Evolutionary conservation across 1,140 invertebrate species (phyloP).

Genomic region (Wiebesia pumilae): DNA sequence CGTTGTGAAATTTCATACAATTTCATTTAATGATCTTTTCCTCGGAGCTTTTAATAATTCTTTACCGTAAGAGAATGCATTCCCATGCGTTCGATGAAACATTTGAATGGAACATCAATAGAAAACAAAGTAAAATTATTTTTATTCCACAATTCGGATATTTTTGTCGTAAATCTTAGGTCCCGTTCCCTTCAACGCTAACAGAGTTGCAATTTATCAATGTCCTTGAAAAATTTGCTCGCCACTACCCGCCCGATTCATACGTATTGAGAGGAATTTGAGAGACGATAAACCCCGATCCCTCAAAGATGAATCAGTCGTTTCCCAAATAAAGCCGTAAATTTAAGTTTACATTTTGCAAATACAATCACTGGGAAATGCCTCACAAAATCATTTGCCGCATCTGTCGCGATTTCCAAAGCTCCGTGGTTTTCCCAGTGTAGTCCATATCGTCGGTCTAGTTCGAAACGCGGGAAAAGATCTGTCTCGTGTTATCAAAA

Average conservation of each 20-base stretch:
- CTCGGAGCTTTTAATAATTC: not conserved
- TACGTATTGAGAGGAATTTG: not conserved
- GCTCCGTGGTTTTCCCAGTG: too few relatives aligned
- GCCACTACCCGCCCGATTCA: not conserved
- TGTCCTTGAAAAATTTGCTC: not conserved
- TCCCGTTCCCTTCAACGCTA: too few relatives aligned
- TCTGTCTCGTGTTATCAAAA: too few relatives aligned
- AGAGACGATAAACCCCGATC: slow-evolving; percentile 5
- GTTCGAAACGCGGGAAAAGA: too few relatives aligned
- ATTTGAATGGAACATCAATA: not conserved
- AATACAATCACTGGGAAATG: not conserved
- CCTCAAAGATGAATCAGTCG: not conserved
- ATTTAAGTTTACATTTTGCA: not conserved
- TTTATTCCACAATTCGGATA: not conserved
- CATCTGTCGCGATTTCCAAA: too few relatives aligned
- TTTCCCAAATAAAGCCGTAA: not conserved
- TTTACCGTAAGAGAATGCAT: not conserved
- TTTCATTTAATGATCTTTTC: not conserved
- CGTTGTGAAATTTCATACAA: not conserved
- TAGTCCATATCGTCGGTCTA: too few relatives aligned
- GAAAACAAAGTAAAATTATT: not conserved
- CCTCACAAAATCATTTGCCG: too few relatives aligned
- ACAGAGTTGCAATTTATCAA: not conserved
- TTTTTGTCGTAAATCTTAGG: not conserved
- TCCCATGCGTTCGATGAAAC: not conserved